Percentiles rank a stretch among this genome's conserved stretches.
These are phyloP conservation scores for Boleophthalmus pectinirostris DNA, from an alignment of 2,113 vertebrate species.

Conservation along the genomic window DNA sequence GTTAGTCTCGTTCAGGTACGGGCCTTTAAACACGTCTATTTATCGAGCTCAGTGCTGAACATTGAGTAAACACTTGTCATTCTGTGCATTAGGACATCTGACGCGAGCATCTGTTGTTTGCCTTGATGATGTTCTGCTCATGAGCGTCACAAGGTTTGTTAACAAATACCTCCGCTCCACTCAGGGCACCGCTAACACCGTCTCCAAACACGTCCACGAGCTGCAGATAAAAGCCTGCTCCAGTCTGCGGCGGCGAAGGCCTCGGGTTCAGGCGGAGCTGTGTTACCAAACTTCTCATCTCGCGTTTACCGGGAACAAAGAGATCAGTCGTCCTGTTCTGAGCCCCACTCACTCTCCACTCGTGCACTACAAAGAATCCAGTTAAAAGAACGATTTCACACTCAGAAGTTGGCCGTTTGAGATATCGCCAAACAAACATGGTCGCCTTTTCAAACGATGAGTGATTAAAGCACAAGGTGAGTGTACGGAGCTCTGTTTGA, in stretches of 20 bases:
- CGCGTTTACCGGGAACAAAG: constrained; percentile 38
- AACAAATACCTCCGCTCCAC: neutral
- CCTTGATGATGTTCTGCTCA: neutral
- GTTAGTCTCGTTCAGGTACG: too few relatives aligned
- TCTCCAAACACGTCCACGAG: neutral
- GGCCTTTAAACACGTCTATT: too few relatives aligned
- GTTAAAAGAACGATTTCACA: constrained; percentile 30
- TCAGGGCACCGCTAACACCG: neutral
- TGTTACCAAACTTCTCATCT: constrained; percentile 21
- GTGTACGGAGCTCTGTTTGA: neutral
- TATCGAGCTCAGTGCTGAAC: too few relatives aligned
- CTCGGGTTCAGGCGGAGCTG: constrained; percentile 4
- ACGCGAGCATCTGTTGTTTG: neutral
- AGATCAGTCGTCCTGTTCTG: constrained; percentile 18
- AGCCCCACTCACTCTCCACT: constrained; percentile 27
- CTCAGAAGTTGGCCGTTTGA: constrained; percentile 19
- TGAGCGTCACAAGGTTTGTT: neutral
- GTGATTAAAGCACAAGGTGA: neutral
- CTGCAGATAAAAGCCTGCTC: neutral
- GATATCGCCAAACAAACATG: constrained; percentile 11
- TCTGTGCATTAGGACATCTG: neutral
- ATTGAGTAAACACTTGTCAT: neutral
- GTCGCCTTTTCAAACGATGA: constrained; percentile 9
- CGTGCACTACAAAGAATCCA: constrained; percentile 39
- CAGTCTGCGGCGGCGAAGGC: constrained; percentile 21